A percentile compares a stretch with the other conserved stretches of the same genome.
phyloP scores from a whole-genome alignment of 53 echinoderm and acorn worm genomes.

The Echinarachnius parma region DNA sequence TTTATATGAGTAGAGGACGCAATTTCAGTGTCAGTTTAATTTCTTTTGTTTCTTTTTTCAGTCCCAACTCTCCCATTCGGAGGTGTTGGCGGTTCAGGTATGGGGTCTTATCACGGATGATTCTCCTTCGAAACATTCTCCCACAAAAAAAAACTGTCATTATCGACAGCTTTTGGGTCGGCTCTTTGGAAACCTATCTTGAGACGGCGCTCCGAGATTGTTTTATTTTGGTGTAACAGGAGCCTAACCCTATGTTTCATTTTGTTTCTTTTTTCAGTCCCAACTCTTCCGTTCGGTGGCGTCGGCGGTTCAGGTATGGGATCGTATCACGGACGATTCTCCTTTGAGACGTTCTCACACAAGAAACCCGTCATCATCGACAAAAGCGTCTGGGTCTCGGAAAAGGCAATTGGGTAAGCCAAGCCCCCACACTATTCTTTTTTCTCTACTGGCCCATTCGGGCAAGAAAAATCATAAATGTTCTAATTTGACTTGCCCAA shows the following conservation, averaged over 20 bases:
- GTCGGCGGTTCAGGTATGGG: constrained; percentile 87
- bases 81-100: constrained; percentile 83
- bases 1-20: too few species aligned
- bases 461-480: too few species aligned
- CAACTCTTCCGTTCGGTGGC: constrained; percentile 85
- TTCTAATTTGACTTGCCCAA: too few species aligned
- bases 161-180: too few species aligned
- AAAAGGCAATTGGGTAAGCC: constrained; percentile 9
- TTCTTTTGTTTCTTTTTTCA: too few species aligned
- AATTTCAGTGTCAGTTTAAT: too few species aligned
- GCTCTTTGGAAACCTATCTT: too few species aligned
- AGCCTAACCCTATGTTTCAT: too few species aligned
- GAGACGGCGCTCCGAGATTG: too few species aligned
- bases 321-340: constrained; percentile 78
- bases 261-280: constrained; percentile 68
- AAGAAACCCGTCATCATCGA: constrained; percentile 50
- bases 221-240: too few species aligned
- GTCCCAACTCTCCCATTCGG: constrained; percentile 86
- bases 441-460: too few species aligned
- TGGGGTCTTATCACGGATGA: constrained; percentile 82
- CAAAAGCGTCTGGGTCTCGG: constrained; percentile 11
- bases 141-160: constrained; percentile 59
- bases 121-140: constrained; percentile 84
- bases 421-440: not conserved
- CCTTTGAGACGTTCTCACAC: constrained; percentile 84